Evolutionary conservation across 2,888 invertebrate species (phyloP).

Genomic region (Drosophila colorata): DNA sequence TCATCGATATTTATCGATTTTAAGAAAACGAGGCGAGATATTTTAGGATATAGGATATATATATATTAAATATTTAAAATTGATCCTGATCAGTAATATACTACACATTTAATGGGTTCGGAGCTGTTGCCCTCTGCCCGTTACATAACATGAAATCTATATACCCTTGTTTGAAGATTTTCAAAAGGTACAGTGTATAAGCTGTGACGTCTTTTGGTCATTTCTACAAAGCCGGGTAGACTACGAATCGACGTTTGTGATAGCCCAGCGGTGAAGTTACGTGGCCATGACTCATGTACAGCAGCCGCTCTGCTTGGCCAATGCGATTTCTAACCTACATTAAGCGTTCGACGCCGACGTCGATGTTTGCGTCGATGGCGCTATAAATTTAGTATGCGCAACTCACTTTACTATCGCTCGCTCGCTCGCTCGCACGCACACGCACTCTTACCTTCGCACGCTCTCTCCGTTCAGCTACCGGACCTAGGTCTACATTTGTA

Average conservation of each 20-base stretch:
- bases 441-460: constrained; percentile 13
- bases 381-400: constrained; percentile 44
- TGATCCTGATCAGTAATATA: no score
- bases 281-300: constrained; percentile 62
- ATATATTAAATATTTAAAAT: no score
- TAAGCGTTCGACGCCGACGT: constrained; percentile 19
- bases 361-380: constrained; percentile 4
- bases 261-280: constrained; percentile 7
- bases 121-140: no score
- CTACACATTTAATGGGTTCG: no score
- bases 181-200: background rate
- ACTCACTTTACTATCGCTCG: constrained; percentile 34
- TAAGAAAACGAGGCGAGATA: no score
- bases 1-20: no score
- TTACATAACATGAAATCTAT: background rate
- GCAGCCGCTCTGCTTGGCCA: constrained; percentile 26
- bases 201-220: constrained; percentile 55
- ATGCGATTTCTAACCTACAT: constrained; percentile 67
- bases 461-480: constrained; percentile 41
- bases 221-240: constrained; percentile 17
- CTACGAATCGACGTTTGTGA: constrained; percentile 9
- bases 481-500: constrained; percentile 77
- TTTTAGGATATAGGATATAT: no score
- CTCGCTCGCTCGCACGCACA: constrained; percentile 6
- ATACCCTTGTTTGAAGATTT: background rate